Conservation (phyloP, 2,888 invertebrate genomes). For the Watsonalla binaria region DNA sequence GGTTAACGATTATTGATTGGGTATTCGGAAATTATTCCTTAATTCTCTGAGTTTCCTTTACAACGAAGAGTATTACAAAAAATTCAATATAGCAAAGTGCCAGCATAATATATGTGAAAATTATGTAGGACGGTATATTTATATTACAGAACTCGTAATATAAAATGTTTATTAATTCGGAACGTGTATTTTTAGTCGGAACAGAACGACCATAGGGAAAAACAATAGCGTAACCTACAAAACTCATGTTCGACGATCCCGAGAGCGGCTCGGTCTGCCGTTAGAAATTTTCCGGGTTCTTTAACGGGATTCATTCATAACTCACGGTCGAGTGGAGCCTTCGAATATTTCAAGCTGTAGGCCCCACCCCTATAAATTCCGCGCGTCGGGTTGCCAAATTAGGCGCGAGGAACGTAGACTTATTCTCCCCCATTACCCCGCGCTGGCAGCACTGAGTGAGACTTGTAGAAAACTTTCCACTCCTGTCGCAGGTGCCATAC, state of each 20-base stretch:
- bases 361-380: slow-evolving; percentile 74
- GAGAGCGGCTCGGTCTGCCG: slow-evolving; percentile 46
- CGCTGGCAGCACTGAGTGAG: slow-evolving; percentile 34
- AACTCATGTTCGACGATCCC: slow-evolving; percentile 24
- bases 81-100: no score
- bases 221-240: not conserved
- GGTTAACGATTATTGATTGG: not conserved
- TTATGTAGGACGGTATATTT: no score
- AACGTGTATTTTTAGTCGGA: not conserved
- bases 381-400: slow-evolving; percentile 78
- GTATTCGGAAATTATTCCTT: no score
- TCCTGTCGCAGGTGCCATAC: slow-evolving; percentile 60
- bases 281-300: slow-evolving; percentile 77
- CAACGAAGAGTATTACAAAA: no score
- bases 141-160: no score
- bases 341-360: slow-evolving; percentile 75
- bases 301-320: slow-evolving; percentile 78
- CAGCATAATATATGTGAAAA: no score
- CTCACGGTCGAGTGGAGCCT: slow-evolving; percentile 75
- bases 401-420: slow-evolving; percentile 73
- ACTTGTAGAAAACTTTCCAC: slow-evolving; percentile 60
- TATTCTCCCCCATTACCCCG: slow-evolving; percentile 66
- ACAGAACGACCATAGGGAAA: not conserved
- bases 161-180: no score
- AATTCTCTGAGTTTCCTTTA: no score